Percentiles rank a stretch among this genome's conserved stretches.
These are phyloP conservation scores for Choristoneura rosaceana DNA, from an alignment of 2,888 invertebrate species.

Conservation along the genomic window DNA sequence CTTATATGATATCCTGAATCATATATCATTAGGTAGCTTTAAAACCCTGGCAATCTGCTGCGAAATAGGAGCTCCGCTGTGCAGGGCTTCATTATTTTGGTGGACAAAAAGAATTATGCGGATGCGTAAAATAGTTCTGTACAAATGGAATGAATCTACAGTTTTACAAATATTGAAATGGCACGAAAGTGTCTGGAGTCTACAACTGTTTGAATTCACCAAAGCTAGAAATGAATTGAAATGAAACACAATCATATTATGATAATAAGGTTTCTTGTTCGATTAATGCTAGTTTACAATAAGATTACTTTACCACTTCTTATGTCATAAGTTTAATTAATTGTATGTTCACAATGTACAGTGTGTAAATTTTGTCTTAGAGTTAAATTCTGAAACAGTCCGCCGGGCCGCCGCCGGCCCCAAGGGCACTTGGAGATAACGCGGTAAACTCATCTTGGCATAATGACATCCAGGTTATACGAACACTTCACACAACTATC, in stretches of 20 bases:
- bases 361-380: conserved; percentile 77
- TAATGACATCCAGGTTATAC: conserved; percentile 36
- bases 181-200: no score
- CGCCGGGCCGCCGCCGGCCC: conserved; percentile 75
- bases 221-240: conserved; percentile 47
- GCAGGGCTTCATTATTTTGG: no score
- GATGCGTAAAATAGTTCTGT: no score
- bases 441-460: conserved; percentile 50
- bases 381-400: conserved; percentile 79
- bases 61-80: no score
- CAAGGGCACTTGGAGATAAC: conserved; percentile 81
- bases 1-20: no score
- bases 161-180: no score
- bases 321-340: conserved; percentile 76
- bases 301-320: conserved; percentile 81
- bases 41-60: no score
- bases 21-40: no score
- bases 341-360: conserved; percentile 85
- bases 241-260: conserved; percentile 80
- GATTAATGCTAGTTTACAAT: conserved; percentile 84
- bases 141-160: no score
- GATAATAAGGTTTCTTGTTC: conserved; percentile 86
- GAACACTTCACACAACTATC: conserved; percentile 38
- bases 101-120: no score
- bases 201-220: neutral